Evolutionary conservation across 2,888 invertebrate genomes (phyloP).

Genomic region (Cotesia congregata): DNA sequence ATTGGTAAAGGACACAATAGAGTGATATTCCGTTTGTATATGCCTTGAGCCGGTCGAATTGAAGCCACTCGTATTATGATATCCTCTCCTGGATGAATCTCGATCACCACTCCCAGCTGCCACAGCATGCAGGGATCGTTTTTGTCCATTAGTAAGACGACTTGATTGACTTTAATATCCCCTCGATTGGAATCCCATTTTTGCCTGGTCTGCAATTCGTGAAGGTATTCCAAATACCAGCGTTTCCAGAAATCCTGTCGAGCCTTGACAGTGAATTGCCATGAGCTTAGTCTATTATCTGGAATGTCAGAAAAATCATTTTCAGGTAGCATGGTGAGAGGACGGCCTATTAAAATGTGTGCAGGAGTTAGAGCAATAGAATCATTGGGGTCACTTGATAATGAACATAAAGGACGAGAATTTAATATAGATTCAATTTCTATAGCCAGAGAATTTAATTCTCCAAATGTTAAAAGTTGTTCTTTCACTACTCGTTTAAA

Average conservation of each 20-base stretch:
- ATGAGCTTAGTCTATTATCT: constrained; percentile 28
- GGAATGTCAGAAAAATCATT: too few species aligned
- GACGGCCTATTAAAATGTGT: constrained; percentile 51
- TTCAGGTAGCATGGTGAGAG: too few species aligned
- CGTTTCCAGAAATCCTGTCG: constrained; percentile 52
- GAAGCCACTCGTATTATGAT: constrained; percentile 50
- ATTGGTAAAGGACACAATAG: too few species aligned
- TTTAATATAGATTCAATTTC: constrained; percentile 43
- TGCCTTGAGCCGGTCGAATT: constrained; percentile 41
- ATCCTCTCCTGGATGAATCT: constrained; percentile 52
- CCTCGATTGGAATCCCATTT: constrained; percentile 49
- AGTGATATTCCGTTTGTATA: too few species aligned
- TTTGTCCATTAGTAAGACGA: constrained; percentile 54
- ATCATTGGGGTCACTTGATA: constrained; percentile 41
- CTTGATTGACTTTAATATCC: constrained; percentile 37
- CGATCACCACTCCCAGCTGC: constrained; percentile 26
- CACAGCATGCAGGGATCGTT: constrained; percentile 42
- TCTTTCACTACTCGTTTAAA: constrained; percentile 35
- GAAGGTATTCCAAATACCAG: constrained; percentile 52
- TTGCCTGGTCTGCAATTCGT: constrained; percentile 51
- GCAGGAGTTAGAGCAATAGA: constrained; percentile 47
- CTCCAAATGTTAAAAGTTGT: constrained; percentile 37
- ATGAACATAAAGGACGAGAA: constrained; percentile 22
- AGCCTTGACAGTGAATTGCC: constrained; percentile 48
- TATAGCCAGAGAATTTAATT: constrained; percentile 35